Base-by-base conservation (phyloP, 2,888 invertebrate species). In the Stegophylla sp. region DNA sequence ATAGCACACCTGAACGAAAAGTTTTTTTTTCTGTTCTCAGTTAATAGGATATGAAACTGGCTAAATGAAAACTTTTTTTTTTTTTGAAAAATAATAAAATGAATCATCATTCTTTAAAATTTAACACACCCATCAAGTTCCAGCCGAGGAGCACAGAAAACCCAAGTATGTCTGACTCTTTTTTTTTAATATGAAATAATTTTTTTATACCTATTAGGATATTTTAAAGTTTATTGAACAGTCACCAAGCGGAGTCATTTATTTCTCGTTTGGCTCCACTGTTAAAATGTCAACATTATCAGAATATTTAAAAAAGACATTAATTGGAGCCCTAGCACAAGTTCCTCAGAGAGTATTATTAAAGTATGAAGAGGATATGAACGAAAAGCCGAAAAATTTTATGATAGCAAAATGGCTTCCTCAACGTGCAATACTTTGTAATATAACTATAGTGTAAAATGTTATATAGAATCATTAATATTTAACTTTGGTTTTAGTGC, bases 161-260 rank as follows among this genome's bases (percentile, higher is more conserved):
- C n/a, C n/a, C n/a, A n/a, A n/a, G n/a, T n/a, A n/a, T n/a, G n/a
- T n/a, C n/a, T n/a, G n/a, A n/a, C 34, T 34, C 34, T 20, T 64
- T 13, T 20, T 64, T 45, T 45, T 67, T 48, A 26, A n/a, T n/a
- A n/a, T n/a, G n/a, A n/a, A n/a, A n/a, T n/a, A n/a, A n/a, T n/a
- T n/a, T n/a, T n/a, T n/a, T n/a, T n/a, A n/a, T n/a, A n/a, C n/a
- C n/a, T n/a, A n/a, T n/a, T n/a, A 67, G 48, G 48, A 67, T 45
- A 45, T 48, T 10, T 67, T 45, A 45, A 45, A 67, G 5, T 67
- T 67, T 3, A 67, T 67, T 20, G 67, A 67, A 67, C 26, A 48
- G 10, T 67, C 67, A 1, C 67, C 67, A 10, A 10, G 28, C 3
- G 67, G 67, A n/a, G 48, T 67, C 26, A 28, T 67, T 26, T 67